Conservation (phyloP, 2,797 vertebrate genomes). For the Cuniculus paca region DNA sequence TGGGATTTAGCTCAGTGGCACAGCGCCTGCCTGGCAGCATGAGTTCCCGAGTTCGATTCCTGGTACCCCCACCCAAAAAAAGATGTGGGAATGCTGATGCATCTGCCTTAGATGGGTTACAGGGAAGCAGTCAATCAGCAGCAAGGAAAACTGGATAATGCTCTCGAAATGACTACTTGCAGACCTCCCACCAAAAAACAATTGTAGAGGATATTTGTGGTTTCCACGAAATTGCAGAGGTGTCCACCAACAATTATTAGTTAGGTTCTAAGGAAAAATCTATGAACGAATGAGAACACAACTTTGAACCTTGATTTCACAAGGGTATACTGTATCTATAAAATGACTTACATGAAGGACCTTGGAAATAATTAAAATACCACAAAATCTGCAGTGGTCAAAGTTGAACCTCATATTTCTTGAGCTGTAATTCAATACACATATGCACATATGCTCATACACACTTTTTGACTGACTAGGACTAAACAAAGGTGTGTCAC, state of each 20-base stretch:
- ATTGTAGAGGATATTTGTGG: background rate
- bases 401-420: conserved; percentile 48
- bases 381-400: conserved; percentile 22
- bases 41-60: background rate
- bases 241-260: background rate
- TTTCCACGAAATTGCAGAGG: background rate
- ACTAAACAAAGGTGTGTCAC: background rate
- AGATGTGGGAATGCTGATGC: background rate
- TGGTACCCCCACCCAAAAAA: background rate
- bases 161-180: background rate
- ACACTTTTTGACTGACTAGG: conserved; percentile 29
- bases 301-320: background rate
- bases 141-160: background rate
- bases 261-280: background rate
- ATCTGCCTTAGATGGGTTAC: background rate
- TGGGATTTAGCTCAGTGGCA: background rate
- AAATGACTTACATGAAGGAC: conserved; percentile 37
- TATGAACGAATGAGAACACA: rapidly evolving
- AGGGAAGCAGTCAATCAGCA: background rate
- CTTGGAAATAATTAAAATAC: conserved; percentile 49
- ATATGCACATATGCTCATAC: background rate
- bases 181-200: background rate
- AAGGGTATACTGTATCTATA: background rate
- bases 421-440: conserved; percentile 13
- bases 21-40: background rate